Percentiles rank a stretch among this genome's conserved stretches.
These are phyloP conservation scores for Liolophura sinensis DNA, from an alignment of 1,140 invertebrate species.

Conservation along the genomic window DNA sequence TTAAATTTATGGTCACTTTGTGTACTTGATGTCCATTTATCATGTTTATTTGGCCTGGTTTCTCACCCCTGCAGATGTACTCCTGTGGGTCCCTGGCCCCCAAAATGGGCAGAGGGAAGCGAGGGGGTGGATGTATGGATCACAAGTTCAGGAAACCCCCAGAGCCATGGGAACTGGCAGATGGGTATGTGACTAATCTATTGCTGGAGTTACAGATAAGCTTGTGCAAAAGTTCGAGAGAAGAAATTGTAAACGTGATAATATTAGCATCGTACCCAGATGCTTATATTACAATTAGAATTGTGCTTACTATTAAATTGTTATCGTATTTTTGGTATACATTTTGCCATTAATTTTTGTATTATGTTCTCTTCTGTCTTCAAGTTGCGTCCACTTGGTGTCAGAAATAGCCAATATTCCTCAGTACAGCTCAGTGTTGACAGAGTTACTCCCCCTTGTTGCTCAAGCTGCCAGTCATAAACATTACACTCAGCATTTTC, in stretches of 20 bases:
- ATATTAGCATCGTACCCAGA: no score
- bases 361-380: constrained; percentile 28
- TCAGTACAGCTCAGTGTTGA: constrained; percentile 29
- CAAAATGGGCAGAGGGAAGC: constrained; percentile 62
- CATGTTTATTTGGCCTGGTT: constrained; percentile 1
- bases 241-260: no score
- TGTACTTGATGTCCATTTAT: not conserved
- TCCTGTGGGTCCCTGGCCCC: constrained; percentile 66
- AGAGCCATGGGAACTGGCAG: constrained; percentile 66
- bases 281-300: no score
- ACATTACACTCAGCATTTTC: constrained; percentile 63
- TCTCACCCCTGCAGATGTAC: constrained; percentile 60
- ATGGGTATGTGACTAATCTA: constrained; percentile 60
- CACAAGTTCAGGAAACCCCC: constrained; percentile 61
- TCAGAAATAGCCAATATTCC: constrained; percentile 60
- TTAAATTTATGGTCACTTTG: no score
- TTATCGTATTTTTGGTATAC: no score
- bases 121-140: constrained; percentile 61
- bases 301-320: no score
- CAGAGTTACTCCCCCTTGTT: constrained; percentile 55
- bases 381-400: constrained; percentile 61
- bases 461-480: constrained; percentile 55
- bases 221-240: no score
- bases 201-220: no score
- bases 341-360: not conserved